Percentiles rank a stretch among this genome's conserved stretches.
Evolutionary conservation across 2,797 vertebrate species (phyloP).

Genomic region (Ibycter americanus): DNA sequence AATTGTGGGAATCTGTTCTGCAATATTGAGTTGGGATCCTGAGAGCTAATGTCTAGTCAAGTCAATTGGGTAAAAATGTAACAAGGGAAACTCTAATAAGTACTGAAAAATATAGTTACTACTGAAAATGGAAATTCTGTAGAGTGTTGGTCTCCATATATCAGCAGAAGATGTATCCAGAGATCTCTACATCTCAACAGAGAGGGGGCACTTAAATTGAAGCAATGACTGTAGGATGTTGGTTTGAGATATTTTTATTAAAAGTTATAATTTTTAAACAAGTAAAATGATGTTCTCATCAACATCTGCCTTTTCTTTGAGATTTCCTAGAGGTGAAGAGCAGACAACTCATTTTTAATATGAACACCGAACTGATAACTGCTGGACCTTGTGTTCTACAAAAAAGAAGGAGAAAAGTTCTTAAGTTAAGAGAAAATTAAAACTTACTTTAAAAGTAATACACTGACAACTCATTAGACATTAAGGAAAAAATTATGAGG

Average conservation of each 20-base stretch:
- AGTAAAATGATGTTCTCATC: neutral
- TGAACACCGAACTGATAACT: neutral
- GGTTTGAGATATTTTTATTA: neutral
- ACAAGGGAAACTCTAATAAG: neutral
- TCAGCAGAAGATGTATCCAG: neutral
- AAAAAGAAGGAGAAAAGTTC: neutral
- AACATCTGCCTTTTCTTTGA: neutral
- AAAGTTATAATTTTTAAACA: neutral
- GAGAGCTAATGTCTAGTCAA: neutral
- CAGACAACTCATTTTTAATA: neutral
- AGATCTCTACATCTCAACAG: neutral
- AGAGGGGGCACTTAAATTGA: neutral
- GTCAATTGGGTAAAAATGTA: neutral
- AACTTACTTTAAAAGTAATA: neutral
- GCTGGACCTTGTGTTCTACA: neutral
- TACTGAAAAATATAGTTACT: neutral
- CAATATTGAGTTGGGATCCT: neutral
- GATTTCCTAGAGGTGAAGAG: neutral
- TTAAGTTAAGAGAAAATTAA: neutral
- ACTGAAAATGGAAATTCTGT: neutral
- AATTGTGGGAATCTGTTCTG: neutral
- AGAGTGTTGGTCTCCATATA: neutral
- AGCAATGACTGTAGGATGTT: neutral
- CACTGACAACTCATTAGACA: neutral
- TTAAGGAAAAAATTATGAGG: neutral